Base-by-base conservation (phyloP, 1,140 invertebrate genomes). In the Drosophila eugracilis region DNA sequence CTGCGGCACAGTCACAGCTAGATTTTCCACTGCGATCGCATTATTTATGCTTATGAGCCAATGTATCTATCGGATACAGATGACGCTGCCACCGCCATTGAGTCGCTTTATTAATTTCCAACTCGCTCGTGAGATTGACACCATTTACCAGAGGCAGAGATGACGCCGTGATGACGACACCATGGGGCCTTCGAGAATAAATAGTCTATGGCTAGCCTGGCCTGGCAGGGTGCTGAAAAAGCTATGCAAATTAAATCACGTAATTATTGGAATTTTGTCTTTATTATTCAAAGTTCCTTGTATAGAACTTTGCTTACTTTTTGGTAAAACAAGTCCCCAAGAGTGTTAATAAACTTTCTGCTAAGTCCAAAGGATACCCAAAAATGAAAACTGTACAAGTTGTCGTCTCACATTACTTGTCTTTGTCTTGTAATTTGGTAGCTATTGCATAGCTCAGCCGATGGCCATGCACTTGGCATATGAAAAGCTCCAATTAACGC, bases 11-110 rank as follows among this genome's bases (percentile, higher is more conserved):
- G 60, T 62, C 57, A 50, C 32, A 74, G 49, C 44, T 34, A 75
- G 37, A 75, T 75, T 83, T 86, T 88, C 83, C 70, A 88, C 80
- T 78, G 80, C 57, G 70, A 83, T 76, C 84, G 59, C 63, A 86
- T 88, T 88, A 86, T 88, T 81, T 80, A 86, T 81, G 74, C 83
- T 71, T 71, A 81, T 84, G 79, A 75, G 79, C 75, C 70, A 78
- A 75, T 84, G 77, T 71, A 78, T 78, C 80, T 71, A 58, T 79
- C 57, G 62, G 71, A 74, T 78, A 78, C 75, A 75, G 58, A 62
- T 63, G 59, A 62, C 47, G 54, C 50, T 53, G 57, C 28, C 34
- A 37, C 32, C 19, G 42, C 44, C 48, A 44, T 54, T 54, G 72
- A 22, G 30, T 39, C 75, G 69, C 75, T 72, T 73, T 79, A 78